A percentile compares a stretch with the other conserved stretches of the same genome.
phyloP scores from a whole-genome alignment of 2,113 vertebrate species.

The Hassar affinis region DNA sequence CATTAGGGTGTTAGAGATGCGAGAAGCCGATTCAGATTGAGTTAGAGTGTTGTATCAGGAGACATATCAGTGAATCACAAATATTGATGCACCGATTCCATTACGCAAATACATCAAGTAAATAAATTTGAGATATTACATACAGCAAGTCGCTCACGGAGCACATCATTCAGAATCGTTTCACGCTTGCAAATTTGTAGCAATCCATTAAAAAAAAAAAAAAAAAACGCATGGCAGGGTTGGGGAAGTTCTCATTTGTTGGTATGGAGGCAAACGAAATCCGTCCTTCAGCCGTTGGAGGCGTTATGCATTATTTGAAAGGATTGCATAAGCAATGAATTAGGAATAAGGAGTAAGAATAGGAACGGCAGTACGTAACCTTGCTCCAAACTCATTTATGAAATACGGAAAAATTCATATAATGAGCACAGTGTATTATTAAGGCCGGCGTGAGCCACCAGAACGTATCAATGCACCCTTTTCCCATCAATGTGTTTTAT shows the following conservation, averaged over 20 bases:
- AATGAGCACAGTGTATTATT: too few relatives aligned
- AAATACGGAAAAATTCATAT: too few relatives aligned
- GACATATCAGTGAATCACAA: conserved; percentile 23
- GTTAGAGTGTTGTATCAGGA: conserved; percentile 4
- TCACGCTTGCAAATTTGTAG: neutral
- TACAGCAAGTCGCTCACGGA: neutral
- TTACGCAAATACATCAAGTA: neutral
- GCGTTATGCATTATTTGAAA: neutral
- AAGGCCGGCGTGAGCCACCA: too few relatives aligned
- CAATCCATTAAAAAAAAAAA: neutral
- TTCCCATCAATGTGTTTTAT: too few relatives aligned
- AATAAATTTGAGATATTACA: neutral
- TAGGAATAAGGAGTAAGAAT: too few relatives aligned
- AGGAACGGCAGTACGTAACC: too few relatives aligned
- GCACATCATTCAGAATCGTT: neutral
- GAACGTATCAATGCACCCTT: too few relatives aligned
- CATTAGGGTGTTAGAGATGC: conserved; percentile 29
- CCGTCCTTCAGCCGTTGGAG: neutral
- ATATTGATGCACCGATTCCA: conserved; percentile 15
- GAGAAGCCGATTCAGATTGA: neutral
- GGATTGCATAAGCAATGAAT: neutral
- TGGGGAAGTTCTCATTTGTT: neutral
- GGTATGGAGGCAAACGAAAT: neutral
- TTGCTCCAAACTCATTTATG: too few relatives aligned
- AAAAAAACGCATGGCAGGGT: neutral